phyloP scores from a whole-genome alignment of 1,140 invertebrate species.

The Aporrectodea caliginosa region DNA sequence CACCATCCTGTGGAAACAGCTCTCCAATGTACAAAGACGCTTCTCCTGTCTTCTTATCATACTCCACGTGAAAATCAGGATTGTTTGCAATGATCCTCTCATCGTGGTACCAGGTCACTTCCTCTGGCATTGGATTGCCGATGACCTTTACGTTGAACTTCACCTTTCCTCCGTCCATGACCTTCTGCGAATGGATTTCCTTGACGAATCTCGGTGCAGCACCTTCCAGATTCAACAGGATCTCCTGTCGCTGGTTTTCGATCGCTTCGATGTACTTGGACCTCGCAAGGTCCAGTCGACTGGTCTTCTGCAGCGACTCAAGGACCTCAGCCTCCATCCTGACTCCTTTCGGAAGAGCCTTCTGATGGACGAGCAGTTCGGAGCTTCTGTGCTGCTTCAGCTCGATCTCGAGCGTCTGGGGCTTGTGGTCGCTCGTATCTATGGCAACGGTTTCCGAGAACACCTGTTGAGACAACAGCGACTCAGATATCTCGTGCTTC shows the following conservation, averaged over 20 bases:
- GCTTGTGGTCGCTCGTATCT: slow-evolving; percentile 7
- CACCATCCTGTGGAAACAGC: slow-evolving; percentile 89
- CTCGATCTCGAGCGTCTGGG: slow-evolving; percentile 1
- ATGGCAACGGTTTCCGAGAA: slow-evolving; percentile 23
- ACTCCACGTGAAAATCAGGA: slow-evolving; percentile 28
- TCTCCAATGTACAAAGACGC: slow-evolving; percentile 76
- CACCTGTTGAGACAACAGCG: background rate
- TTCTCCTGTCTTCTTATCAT: slow-evolving; percentile 14
- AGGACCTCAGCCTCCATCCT: slow-evolving; percentile 17
- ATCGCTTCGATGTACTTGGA: slow-evolving; percentile 24
- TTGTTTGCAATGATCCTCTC: slow-evolving; percentile 25
- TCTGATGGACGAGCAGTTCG: slow-evolving; percentile 12
- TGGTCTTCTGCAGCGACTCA: slow-evolving; percentile 5
- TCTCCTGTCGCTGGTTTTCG: slow-evolving; percentile 31
- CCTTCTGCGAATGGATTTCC: slow-evolving; percentile 8
- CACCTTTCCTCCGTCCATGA: slow-evolving; percentile 15
- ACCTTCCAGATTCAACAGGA: slow-evolving; percentile 6
- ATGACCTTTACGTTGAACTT: slow-evolving; percentile 11
- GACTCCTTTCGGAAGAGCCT: slow-evolving; percentile 11
- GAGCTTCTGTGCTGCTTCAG: background rate
- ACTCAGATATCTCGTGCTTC: background rate
- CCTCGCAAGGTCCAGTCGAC: slow-evolving; percentile 6
- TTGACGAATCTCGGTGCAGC: slow-evolving; percentile 11
- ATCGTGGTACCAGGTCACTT: slow-evolving; percentile 12
- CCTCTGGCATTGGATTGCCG: slow-evolving; percentile 12